Base-by-base conservation (phyloP, 1,140 invertebrate genomes). In the Ctenoplectra terminalis region DNA sequence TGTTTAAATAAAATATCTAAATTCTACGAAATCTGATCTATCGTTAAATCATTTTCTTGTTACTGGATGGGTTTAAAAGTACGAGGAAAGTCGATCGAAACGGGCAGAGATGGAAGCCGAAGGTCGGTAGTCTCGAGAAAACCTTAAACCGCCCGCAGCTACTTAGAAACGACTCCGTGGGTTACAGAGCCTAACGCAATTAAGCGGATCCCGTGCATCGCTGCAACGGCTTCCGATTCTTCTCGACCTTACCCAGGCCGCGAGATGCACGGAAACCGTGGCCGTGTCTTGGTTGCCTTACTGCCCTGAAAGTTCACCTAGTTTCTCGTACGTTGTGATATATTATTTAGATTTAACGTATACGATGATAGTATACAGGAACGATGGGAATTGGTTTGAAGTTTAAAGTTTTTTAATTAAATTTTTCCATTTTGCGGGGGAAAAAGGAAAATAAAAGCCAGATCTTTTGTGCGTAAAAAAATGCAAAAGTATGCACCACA, bases 191-290 rank as follows among this genome's bases (percentile, higher is more conserved):
- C 31, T 78, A 78, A 78, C 76, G 54, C 67, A 69, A 78, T 78
- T 78, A 78, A n/a, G 67, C 11, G 76, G 67, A 78, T 78, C 67
- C 43, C 64, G 52, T 70, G 43, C 61, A 23, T 67, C 48, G 48
- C 74, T 63, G 74, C 76, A 78, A 78, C 76, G 76, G 76, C 76
- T 78, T 78, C 76, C 76, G 31, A 50, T 71, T 71, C 34, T 71
- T 71, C 56, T 78, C 67, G 54, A 78, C 76, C 76, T 71, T 75
- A 46, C 43, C 1, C 9, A 34, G 17, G 15, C 7, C 17, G 3
- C 43, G 43, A 64, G 58, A 40, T 75, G 9, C 23, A 13, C 29
- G 11, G 40, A 48, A 46, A 48, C 31, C 23, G 9, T 8, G 26
- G 48, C 26, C 31, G 34, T 1, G 23, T 37, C 34, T 37, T 11